phyloP scores from a whole-genome alignment of 2,888 invertebrate species.

The Eupithecia vulgata region DNA sequence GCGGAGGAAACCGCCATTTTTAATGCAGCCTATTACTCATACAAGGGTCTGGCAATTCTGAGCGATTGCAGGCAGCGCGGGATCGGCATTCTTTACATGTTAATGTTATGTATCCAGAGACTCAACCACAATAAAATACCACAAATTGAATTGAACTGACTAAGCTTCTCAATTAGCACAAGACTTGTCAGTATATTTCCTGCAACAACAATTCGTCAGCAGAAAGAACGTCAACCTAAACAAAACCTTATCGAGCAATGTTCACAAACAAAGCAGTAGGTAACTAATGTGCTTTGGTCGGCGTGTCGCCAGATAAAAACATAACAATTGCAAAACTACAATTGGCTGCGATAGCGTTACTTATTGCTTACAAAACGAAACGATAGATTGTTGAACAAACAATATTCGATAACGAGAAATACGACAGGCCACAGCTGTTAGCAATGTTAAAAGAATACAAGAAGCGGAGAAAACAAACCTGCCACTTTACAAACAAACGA shows the following conservation, averaged over 20 bases:
- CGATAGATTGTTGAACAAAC: conserved; percentile 57
- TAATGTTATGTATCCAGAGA: conserved; percentile 46
- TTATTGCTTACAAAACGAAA: conserved; percentile 53
- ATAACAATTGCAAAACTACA: conserved; percentile 50
- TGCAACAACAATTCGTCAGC: conserved; percentile 31
- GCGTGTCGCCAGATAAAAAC: conserved; percentile 44
- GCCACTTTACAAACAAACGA: conserved; percentile 71
- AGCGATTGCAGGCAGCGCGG: conserved; percentile 35
- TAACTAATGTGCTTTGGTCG: conserved; percentile 36
- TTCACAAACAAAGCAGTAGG: conserved; percentile 40
- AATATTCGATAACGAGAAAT: conserved; percentile 64
- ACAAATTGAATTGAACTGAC: conserved; percentile 27
- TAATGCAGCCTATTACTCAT: conserved; percentile 57
- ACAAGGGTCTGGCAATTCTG: conserved; percentile 49
- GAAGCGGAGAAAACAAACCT: conserved; percentile 65
- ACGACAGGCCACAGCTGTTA: conserved; percentile 60
- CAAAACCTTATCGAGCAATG: conserved; percentile 42
- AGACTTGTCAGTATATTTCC: conserved; percentile 15
- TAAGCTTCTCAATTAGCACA: conserved; percentile 16
- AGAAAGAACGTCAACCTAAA: conserved; percentile 50
- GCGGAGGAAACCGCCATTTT: conserved; percentile 53
- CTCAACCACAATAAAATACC: conserved; percentile 34
- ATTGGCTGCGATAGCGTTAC: conserved; percentile 49
- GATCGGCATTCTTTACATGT: conserved; percentile 49
- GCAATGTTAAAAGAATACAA: conserved; percentile 65